Evolutionary conservation across 2,797 vertebrate genomes (phyloP).

Genomic region (Falco concolor): DNA sequence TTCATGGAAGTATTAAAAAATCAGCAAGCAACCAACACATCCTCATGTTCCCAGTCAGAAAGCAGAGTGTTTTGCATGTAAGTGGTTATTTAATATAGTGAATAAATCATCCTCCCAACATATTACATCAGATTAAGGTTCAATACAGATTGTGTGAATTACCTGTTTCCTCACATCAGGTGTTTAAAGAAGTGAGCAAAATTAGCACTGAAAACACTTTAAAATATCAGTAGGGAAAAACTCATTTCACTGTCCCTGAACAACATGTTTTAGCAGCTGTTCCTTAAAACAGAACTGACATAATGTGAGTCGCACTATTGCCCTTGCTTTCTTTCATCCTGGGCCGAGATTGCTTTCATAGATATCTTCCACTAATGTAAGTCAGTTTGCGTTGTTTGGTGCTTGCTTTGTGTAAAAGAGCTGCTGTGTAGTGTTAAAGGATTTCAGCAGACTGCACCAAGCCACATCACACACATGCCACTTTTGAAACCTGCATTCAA

Average conservation of each 20-base stretch:
- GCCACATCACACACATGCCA: not conserved
- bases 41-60: not conserved
- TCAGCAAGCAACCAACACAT: not conserved
- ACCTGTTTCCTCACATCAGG: not conserved
- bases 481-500: not conserved
- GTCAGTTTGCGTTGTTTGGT: not conserved
- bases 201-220: not conserved
- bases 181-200: not conserved
- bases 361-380: not conserved
- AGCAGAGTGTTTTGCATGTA: not conserved
- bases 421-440: not conserved
- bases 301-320: not conserved
- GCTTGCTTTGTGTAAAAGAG: not conserved
- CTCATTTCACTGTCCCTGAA: not conserved
- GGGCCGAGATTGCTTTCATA: rapidly evolving
- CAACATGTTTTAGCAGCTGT: not conserved
- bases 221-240: not conserved
- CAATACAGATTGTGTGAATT: not conserved
- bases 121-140: not conserved
- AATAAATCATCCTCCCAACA: not conserved
- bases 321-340: not conserved
- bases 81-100: not conserved
- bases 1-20: conserved; percentile 39
- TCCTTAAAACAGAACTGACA: not conserved
- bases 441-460: not conserved